Percentiles rank a stretch among this genome's conserved stretches.
Evolutionary conservation across 2,797 vertebrate species (phyloP).

Genomic region (Oreonectes daqikongensis): DNA sequence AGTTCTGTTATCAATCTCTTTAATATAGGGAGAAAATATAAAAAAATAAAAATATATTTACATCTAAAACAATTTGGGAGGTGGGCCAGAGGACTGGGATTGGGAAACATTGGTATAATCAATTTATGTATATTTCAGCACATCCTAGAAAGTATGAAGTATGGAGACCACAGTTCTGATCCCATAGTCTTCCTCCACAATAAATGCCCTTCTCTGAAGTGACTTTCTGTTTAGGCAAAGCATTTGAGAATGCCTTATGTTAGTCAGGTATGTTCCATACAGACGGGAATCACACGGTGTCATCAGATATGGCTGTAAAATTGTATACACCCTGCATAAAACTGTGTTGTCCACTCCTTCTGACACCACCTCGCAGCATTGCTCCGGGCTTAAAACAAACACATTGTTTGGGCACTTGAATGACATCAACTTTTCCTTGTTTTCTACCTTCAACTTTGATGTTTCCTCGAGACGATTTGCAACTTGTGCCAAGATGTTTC

Average conservation of each 20-base stretch:
- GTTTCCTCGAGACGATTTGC: conserved; percentile 17
- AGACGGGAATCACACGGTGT: conserved; percentile 8
- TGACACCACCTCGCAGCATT: conserved; percentile 11
- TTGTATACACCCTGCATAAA: conserved; percentile 13
- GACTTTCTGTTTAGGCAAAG: conserved; percentile 1
- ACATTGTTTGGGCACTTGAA: background rate
- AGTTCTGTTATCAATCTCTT: no score
- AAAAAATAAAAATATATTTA: no score
- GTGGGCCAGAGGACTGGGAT: no score
- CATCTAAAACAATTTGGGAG: no score
- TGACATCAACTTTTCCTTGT: background rate
- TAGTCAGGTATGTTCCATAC: background rate
- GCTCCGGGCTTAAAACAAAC: background rate
- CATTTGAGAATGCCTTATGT: conserved; percentile 18
- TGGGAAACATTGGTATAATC: background rate
- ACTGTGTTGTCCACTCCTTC: background rate
- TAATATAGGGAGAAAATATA: no score
- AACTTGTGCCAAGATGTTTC: background rate
- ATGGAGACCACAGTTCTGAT: background rate
- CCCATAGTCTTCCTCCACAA: background rate
- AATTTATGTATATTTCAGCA: background rate
- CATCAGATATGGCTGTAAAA: conserved; percentile 5
- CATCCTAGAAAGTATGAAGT: background rate
- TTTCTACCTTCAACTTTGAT: background rate
- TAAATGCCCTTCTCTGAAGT: conserved; percentile 15